Base-by-base conservation (phyloP, 2,113 vertebrate species). In the Tragelaphus scriptus region DNA sequence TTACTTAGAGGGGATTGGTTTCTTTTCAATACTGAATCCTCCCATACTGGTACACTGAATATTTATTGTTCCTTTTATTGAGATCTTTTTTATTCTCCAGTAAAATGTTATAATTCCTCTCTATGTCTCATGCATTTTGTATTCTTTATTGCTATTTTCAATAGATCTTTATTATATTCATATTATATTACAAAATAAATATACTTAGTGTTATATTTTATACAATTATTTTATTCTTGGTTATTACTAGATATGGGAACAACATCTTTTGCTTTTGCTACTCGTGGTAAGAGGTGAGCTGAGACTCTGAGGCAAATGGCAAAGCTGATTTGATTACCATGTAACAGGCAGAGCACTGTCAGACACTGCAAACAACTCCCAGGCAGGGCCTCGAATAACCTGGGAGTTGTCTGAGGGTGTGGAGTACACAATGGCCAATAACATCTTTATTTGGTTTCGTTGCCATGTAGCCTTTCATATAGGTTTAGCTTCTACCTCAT, bases 291-390 rank as follows among this genome's bases (percentile, higher is more conserved):
- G 77, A 94, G n/a, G 59, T 77, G 82, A 97, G 75, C 82, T 40
- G 82, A 93, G 95, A 95, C 55, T 58, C 80, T 63, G 9, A 93
- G 89, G 88, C 94, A 96, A 91, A 89, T n/a, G 79, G 85, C 68
- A 68, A 85, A 96, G 25, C 94, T 89, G 89, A 88, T 94, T 88
- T n/a, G 28, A 86, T 93, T 98, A 82, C 93, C 82, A 90, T 47
- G 97, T 71, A 92, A 90, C 75, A 77, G 77, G 65, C 36, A 77
- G 71, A 53, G 63, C 2, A 14, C 82, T 81, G 94, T 91, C 82
- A 93, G 63, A 77, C 30, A 26, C 25, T 40, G 81, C 94, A 61
- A 93, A 88, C 58, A 95, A 5, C 68, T 55, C 65, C 85, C 28
- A 65, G 92, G 56, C 91, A 86, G 32, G 30, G 79, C 88, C 56